Conservation (phyloP, 2,888 invertebrate species). For the Sphaerophoria taeniata region DNA sequence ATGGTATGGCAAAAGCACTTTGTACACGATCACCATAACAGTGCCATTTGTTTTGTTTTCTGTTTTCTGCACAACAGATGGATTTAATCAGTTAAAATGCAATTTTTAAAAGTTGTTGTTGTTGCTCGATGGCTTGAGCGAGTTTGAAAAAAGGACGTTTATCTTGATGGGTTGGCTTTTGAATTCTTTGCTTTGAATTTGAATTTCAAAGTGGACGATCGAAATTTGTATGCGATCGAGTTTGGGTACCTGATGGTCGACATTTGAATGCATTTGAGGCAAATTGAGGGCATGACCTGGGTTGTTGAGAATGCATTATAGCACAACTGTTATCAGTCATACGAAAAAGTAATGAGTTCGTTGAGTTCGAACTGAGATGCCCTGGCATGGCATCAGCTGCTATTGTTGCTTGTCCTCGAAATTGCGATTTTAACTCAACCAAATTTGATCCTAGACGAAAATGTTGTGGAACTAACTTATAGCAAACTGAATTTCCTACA, state of each 20-base stretch:
- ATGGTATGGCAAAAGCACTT: conserved; percentile 25
- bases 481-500: background rate
- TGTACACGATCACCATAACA: conserved; percentile 19
- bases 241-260: too few relatives aligned
- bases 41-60: conserved; percentile 69
- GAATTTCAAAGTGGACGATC: conserved; percentile 63
- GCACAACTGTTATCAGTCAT: too few relatives aligned
- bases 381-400: too few relatives aligned
- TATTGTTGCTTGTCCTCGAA: too few relatives aligned
- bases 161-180: conserved; percentile 70
- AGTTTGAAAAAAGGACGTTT: conserved; percentile 35
- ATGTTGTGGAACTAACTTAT: conserved; percentile 1
- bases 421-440: too few relatives aligned
- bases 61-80: conserved; percentile 59
- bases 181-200: conserved; percentile 45
- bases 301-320: too few relatives aligned
- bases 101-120: conserved; percentile 46
- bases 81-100: conserved; percentile 67
- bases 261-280: too few relatives aligned
- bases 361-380: too few relatives aligned
- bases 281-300: too few relatives aligned
- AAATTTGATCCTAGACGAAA: too few relatives aligned
- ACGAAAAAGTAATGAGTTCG: too few relatives aligned
- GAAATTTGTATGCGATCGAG: conserved; percentile 25
- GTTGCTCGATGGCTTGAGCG: conserved; percentile 10